Conservation (phyloP, 2,797 vertebrate genomes). For the Scarus forsteni region DNA sequence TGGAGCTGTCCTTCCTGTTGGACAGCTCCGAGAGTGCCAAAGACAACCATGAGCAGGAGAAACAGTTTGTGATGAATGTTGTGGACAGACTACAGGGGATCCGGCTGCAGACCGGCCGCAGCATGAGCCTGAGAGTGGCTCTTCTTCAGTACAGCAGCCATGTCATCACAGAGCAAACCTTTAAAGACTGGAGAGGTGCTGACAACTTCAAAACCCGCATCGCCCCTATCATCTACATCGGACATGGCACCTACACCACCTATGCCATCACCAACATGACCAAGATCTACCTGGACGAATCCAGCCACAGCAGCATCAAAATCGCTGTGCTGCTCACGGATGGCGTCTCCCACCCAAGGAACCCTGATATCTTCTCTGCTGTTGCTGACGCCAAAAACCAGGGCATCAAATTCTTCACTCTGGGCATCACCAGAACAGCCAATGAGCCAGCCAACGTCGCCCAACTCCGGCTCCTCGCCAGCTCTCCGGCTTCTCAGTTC, state of each 20-base stretch:
- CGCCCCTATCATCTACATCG: slow-evolving; percentile 88
- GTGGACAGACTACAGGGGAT: slow-evolving; percentile 87
- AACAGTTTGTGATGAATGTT: slow-evolving; percentile 87
- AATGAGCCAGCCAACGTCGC: slow-evolving; percentile 88
- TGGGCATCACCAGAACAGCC: slow-evolving; percentile 90
- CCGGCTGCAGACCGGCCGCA: slow-evolving; percentile 83
- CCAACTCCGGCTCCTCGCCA: slow-evolving; percentile 89
- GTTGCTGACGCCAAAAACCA: slow-evolving; percentile 92
- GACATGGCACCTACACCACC: slow-evolving; percentile 93
- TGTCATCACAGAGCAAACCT: slow-evolving; percentile 89
- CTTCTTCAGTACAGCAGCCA: slow-evolving; percentile 95
- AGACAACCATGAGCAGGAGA: slow-evolving; percentile 91
- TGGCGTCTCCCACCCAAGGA: slow-evolving; percentile 91
- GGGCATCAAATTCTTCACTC: slow-evolving; percentile 88
- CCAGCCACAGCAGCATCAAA: slow-evolving; percentile 82
- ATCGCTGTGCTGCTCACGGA: slow-evolving; percentile 90
- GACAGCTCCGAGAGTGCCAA: slow-evolving; percentile 95
- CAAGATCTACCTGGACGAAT: slow-evolving; percentile 89
- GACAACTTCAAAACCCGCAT: slow-evolving; percentile 88
- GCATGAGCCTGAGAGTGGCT: slow-evolving; percentile 87
- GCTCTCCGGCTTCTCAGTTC: slow-evolving; percentile 85
- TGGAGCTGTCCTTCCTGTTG: slow-evolving; percentile 92
- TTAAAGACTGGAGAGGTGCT: slow-evolving; percentile 88
- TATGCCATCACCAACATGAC: slow-evolving; percentile 95
- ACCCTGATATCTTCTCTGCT: slow-evolving; percentile 94